Evolutionary conservation across 2,888 invertebrate genomes (phyloP).

Genomic region (Osmoderma eremita): DNA sequence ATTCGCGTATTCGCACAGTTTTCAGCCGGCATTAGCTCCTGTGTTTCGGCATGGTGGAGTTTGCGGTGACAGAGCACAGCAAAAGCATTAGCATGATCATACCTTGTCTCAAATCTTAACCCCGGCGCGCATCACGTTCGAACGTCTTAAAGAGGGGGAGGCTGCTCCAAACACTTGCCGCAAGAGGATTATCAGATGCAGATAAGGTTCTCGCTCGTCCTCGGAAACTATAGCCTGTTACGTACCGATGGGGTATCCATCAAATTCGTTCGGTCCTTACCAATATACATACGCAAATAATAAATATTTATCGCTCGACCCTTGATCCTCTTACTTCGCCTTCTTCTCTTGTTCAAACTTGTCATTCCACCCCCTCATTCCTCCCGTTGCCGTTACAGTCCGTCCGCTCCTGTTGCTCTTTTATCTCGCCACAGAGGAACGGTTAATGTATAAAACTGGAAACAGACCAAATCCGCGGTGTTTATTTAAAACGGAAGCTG

Average conservation of each 20-base stretch:
- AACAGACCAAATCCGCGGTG: slow-evolving; percentile 22
- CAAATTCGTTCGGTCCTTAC: slow-evolving; percentile 31
- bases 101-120: slow-evolving; percentile 63
- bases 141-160: slow-evolving; percentile 56
- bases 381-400: slow-evolving; percentile 46
- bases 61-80: slow-evolving; percentile 62
- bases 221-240: not conserved
- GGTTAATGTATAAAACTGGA: slow-evolving; percentile 33
- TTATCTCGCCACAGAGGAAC: slow-evolving; percentile 52
- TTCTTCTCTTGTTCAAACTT: slow-evolving; percentile 2
- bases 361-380: slow-evolving; percentile 45
- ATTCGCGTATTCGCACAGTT: slow-evolving; percentile 62
- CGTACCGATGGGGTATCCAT: slow-evolving; percentile 29
- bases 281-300: slow-evolving; percentile 54
- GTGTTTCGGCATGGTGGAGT: slow-evolving; percentile 46
- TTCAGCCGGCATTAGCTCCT: slow-evolving; percentile 61
- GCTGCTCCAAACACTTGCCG: slow-evolving; percentile 60
- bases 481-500: slow-evolving; percentile 28
- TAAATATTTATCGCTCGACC: slow-evolving; percentile 58
- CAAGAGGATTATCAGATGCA: slow-evolving; percentile 64
- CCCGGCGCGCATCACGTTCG: slow-evolving; percentile 58
- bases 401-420: slow-evolving; percentile 57
- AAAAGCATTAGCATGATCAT: slow-evolving; percentile 65
- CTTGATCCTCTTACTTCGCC: slow-evolving; percentile 57
- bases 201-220: slow-evolving; percentile 47